Base-by-base conservation (phyloP, 1,140 invertebrate genomes). In the Drosophila subpulchrella region DNA sequence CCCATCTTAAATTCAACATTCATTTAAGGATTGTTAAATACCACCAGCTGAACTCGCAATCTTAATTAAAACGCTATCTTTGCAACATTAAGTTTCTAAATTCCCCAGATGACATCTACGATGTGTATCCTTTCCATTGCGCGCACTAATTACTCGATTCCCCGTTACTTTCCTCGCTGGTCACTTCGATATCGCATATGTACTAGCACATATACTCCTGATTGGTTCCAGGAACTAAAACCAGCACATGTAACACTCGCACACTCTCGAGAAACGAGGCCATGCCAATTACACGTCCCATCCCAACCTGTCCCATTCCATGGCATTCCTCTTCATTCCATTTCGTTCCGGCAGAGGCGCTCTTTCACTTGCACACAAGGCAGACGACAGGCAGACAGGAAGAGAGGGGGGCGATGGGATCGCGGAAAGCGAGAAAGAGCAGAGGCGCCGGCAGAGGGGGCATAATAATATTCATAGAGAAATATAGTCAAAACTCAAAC, bases 281-380 rank as follows among this genome's bases (percentile, higher is more conserved):
- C 70, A 73, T 61, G 70, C 39, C 70, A 73, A 73, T 73, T 73
- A 73, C 68, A 61, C 39, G 27, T 73, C 67, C 55, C 70, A 72
- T 59, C 38, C 68, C 34, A 7, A 10, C 32, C 32, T 34, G 17
- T 46, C 59, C 46, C 63, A 65, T 63, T 67, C 59, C 59, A 60
- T 15, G 5, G 15, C 42, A 46, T 34, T 63, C 61, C 56, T 38
- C 58, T 13, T 20, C 47, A 71, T 65, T 47, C 61, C 61, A 39
- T 60, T 56, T 68, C 68, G 54, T 74, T 74, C 48, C 70, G 27
- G 6, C 46, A 50, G 32, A 32, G 48, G 32, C 11, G 27, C 65
- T 71, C 67, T 72, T 72, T 72, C 68, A 72, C 68, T 73, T 62
- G 15, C 46, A 47, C 27, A 38, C 55, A 12, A 34, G 32, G 58